Evolutionary conservation across 64 coral and sea anemone genomes (phyloP).

Genomic region (Pachyseris speciosa): DNA sequence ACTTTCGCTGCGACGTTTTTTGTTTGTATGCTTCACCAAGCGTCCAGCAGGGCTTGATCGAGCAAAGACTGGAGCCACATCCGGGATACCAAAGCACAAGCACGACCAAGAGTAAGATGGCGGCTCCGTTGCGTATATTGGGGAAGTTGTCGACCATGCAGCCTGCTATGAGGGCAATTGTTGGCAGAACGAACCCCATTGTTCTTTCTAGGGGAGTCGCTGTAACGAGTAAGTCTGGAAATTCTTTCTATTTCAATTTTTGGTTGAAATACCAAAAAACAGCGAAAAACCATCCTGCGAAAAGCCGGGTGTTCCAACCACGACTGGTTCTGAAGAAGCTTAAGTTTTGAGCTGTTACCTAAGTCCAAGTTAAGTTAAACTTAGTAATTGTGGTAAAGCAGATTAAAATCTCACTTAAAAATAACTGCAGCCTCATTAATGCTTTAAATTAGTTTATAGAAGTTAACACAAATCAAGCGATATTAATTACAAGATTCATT

Average conservation of each 20-base stretch:
- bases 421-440: no score
- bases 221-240: background rate
- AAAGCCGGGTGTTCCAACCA: background rate
- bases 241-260: background rate
- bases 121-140: slow-evolving; percentile 9
- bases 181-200: background rate
- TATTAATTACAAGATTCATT: no score
- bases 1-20: no score
- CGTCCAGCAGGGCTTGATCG: background rate
- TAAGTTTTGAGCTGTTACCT: no score
- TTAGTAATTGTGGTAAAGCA: no score
- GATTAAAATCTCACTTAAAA: no score
- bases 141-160: slow-evolving; percentile 31
- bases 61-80: background rate
- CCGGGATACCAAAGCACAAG: background rate
- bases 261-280: background rate
- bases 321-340: no score
- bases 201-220: slow-evolving; percentile 16
- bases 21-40: background rate
- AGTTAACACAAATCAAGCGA: no score
- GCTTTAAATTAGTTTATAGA: no score
- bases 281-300: background rate
- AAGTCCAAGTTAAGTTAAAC: no score
- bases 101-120: background rate
- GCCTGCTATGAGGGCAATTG: background rate